These are phyloP conservation scores for Oscheius sp. DNA, from an alignment of 1,140 invertebrate species.

Conservation along the genomic window DNA sequence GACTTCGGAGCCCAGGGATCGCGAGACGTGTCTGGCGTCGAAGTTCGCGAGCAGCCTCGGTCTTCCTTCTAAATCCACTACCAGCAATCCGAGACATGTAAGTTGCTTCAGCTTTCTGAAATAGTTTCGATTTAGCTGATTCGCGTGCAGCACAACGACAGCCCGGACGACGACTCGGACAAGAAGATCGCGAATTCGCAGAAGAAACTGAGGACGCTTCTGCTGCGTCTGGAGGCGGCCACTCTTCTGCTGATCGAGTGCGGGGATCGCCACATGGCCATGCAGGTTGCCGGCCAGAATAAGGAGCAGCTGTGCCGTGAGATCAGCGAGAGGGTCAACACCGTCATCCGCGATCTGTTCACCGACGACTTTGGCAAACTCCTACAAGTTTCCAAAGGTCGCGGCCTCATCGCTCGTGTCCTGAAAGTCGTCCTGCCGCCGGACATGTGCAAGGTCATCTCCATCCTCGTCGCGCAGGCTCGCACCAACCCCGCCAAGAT, in stretches of 20 bases:
- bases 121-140: constrained; percentile 33
- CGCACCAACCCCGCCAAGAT: background rate
- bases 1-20: background rate
- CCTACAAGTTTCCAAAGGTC: constrained; percentile 17
- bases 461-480: background rate
- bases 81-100: constrained; percentile 49
- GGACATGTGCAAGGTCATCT: background rate
- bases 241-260: constrained; percentile 52
- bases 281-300: constrained; percentile 32
- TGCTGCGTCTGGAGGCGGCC: constrained; percentile 38
- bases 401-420: background rate
- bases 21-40: constrained; percentile 24
- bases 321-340: constrained; percentile 6
- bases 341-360: constrained; percentile 29
- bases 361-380: constrained; percentile 19
- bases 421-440: background rate
- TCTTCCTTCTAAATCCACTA: constrained; percentile 43
- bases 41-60: constrained; percentile 50
- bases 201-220: constrained; percentile 30
- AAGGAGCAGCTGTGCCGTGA: background rate
- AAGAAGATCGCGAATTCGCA: constrained; percentile 25
- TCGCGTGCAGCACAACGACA: constrained; percentile 33
- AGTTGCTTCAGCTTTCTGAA: constrained; percentile 6
- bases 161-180: constrained; percentile 47
- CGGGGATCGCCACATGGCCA: constrained; percentile 31